phyloP scores from a whole-genome alignment of 2,797 vertebrate genomes.

The Dipus sagitta region DNA sequence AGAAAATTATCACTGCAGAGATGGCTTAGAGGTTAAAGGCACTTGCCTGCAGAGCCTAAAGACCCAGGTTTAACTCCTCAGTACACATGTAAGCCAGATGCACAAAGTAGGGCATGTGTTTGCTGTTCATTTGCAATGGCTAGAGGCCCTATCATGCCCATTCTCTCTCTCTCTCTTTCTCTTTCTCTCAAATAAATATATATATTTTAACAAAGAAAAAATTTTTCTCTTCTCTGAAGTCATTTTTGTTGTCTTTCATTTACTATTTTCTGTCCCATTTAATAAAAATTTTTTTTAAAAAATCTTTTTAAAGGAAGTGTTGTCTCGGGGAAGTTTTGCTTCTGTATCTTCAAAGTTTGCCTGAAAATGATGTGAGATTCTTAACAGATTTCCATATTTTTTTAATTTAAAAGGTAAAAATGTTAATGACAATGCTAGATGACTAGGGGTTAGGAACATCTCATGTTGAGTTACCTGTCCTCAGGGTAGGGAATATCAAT shows the following conservation, averaged over 20 bases:
- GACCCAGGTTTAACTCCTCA: too few species aligned
- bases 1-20: not conserved
- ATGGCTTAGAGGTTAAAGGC: too few species aligned
- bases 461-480: conserved; percentile 1
- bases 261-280: conserved; percentile 29
- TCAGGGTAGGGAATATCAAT: not conserved
- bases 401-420: not conserved
- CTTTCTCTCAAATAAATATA: too few species aligned
- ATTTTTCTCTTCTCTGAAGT: not conserved
- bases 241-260: conserved; percentile 42
- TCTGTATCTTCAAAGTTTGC: conserved; percentile 30
- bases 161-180: too few species aligned
- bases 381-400: conserved; percentile 38
- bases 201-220: not conserved
- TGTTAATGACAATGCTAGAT: conserved; percentile 12
- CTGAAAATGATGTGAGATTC: conserved; percentile 23
- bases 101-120: too few species aligned
- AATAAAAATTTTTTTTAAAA: conserved; percentile 51
- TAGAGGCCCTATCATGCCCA: too few species aligned
- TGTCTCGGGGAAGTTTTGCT: conserved; percentile 18
- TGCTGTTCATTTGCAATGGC: not conserved
- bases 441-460: not conserved
- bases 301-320: conserved; percentile 26
- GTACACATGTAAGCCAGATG: too few species aligned
- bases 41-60: too few species aligned